Percentiles rank a stretch among this genome's conserved stretches.
phyloP scores from a whole-genome alignment of 1,140 invertebrate genomes.

The Saccostrea cuccullata region DNA sequence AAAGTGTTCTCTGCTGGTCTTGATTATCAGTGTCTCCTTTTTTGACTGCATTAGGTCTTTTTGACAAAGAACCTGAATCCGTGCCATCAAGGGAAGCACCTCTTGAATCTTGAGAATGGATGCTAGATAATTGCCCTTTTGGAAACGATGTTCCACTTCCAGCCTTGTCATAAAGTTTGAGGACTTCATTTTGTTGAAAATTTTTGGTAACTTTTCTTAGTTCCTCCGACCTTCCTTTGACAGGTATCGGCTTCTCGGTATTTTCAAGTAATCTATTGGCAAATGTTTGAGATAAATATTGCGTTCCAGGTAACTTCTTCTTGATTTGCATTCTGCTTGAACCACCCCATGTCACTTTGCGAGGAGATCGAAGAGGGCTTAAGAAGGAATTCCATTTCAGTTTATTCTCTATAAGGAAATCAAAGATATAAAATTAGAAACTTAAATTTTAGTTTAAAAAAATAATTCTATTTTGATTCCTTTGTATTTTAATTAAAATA shows the following conservation, averaged over 20 bases:
- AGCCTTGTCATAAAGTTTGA: background rate
- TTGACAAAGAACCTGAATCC: background rate
- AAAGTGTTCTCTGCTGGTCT: background rate
- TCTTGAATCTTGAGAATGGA: background rate
- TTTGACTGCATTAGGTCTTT: background rate
- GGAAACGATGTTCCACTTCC: background rate
- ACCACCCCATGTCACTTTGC: background rate
- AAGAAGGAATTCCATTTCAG: background rate
- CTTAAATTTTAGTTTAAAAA: too few relatives aligned
- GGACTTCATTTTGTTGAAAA: background rate
- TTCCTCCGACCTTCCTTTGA: background rate
- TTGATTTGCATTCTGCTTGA: background rate
- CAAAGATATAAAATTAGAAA: too few relatives aligned
- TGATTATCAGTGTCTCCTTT: background rate
- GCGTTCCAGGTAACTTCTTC: background rate
- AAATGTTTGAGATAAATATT: background rate
- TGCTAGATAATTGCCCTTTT: background rate
- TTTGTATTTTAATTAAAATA: too few relatives aligned
- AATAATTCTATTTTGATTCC: too few relatives aligned
- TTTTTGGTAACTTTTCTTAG: background rate
- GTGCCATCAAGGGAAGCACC: background rate
- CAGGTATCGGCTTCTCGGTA: background rate
- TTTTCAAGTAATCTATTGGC: background rate
- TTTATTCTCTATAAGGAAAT: background rate
- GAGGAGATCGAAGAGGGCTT: background rate